phyloP scores from a whole-genome alignment of 2,888 invertebrate genomes.

The Epistrophe grossulariae region DNA sequence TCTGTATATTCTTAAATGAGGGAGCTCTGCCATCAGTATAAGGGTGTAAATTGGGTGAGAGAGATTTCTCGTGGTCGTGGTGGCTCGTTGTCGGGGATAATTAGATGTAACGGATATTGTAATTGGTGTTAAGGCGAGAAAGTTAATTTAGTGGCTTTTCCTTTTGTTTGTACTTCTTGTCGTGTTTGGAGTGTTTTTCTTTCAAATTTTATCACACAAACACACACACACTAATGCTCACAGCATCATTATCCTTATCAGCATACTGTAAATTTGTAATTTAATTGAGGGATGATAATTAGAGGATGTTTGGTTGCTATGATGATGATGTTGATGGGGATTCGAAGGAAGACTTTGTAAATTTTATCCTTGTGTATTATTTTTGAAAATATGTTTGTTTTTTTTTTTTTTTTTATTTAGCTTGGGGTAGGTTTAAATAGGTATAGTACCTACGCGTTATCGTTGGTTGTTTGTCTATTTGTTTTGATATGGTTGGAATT shows the following conservation, averaged over 20 bases:
- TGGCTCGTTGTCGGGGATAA: slow-evolving; percentile 78
- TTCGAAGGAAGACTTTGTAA: slow-evolving; percentile 13
- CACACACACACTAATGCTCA: slow-evolving; percentile 16
- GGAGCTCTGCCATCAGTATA: neutral
- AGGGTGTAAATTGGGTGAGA: slow-evolving; percentile 50
- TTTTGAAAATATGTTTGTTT: slow-evolving; percentile 8
- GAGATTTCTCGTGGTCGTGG: slow-evolving; percentile 40
- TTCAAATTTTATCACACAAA: slow-evolving; percentile 46
- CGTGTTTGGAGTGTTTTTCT: slow-evolving; percentile 47
- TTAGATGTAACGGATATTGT: slow-evolving; percentile 84
- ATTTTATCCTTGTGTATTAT: slow-evolving; percentile 37
- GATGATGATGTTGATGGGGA: neutral
- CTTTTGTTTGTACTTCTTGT: slow-evolving; percentile 55
- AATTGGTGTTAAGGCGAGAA: slow-evolving; percentile 84
- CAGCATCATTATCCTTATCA: slow-evolving; percentile 24
- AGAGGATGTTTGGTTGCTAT: slow-evolving; percentile 18
- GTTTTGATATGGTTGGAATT: slow-evolving; percentile 22
- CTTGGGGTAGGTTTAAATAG: slow-evolving; percentile 61
- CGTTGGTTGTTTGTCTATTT: neutral
- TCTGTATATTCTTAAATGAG: neutral
- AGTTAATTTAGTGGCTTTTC: slow-evolving; percentile 80
- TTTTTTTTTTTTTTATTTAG: slow-evolving; percentile 1
- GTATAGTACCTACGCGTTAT: too few species aligned
- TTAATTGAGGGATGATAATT: slow-evolving; percentile 75
- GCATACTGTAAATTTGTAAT: slow-evolving; percentile 61